These are phyloP conservation scores for Lamellibrachia satsuma DNA, from an alignment of 2,888 invertebrate species.

Conservation along the genomic window DNA sequence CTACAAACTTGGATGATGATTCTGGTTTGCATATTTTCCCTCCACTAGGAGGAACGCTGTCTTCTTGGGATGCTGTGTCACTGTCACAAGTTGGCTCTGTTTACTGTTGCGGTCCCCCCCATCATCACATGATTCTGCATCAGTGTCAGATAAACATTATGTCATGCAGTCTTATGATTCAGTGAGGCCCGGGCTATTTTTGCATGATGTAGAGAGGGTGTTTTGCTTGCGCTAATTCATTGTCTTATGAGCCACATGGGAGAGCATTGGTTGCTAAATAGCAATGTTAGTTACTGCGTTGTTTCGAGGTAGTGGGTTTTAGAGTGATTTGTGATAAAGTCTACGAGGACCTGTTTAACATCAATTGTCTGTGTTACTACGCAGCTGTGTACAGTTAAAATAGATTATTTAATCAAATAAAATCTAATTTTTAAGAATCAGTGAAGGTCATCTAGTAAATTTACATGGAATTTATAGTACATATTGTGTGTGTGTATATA, in stretches of 20 bases:
- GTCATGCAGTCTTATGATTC: neutral
- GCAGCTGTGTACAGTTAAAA: too few relatives aligned
- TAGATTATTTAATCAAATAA: too few relatives aligned
- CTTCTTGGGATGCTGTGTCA: neutral
- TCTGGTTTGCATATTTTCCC: neutral
- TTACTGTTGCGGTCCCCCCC: neutral
- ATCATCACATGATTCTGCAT: neutral
- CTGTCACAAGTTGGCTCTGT: neutral
- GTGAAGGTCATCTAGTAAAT: neutral
- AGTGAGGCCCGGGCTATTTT: neutral
- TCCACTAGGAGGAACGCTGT: neutral
- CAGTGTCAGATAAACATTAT: neutral
- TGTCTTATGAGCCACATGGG: neutral
- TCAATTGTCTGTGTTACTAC: too few relatives aligned
- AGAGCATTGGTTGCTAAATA: neutral
- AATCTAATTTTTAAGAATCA: neutral
- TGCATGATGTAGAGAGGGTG: neutral
- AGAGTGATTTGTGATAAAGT: neutral
- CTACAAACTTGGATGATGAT: too few relatives aligned
- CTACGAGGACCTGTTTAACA: neutral
- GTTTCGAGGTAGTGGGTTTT: neutral
- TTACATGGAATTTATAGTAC: neutral
- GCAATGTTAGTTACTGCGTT: too few relatives aligned
- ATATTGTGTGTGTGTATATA: neutral
- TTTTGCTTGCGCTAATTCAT: neutral